A percentile compares a stretch with the other conserved stretches of the same genome.
Evolutionary conservation across 2,888 invertebrate genomes (phyloP).

Genomic region (Siphlonurus alternatus): DNA sequence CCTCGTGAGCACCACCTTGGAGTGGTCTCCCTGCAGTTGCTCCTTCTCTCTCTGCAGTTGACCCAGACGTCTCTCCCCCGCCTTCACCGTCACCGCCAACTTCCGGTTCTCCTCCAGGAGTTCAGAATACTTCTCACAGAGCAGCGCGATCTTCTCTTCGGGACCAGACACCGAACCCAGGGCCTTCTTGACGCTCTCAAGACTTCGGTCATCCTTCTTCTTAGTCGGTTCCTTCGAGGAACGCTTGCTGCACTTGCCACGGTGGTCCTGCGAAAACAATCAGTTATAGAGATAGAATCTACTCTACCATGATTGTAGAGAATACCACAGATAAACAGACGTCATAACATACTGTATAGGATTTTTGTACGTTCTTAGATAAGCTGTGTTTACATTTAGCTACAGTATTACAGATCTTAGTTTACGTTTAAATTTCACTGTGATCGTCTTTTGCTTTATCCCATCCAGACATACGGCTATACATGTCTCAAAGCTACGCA

Average conservation of each 20-base stretch:
- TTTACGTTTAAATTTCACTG: too few species aligned
- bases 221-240: neutral
- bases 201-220: conserved; percentile 39
- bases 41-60: conserved; percentile 59
- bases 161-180: conserved; percentile 32
- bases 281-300: neutral
- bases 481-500: too few species aligned
- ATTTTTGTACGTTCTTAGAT: too few species aligned
- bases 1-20: conserved; percentile 63
- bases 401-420: too few species aligned
- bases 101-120: conserved; percentile 47
- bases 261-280: too few species aligned
- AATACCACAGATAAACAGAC: too few species aligned
- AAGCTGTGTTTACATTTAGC: too few species aligned
- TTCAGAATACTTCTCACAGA: conserved; percentile 62
- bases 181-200: conserved; percentile 48
- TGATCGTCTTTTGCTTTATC: too few species aligned
- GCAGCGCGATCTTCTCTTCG: conserved; percentile 49
- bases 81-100: conserved; percentile 20
- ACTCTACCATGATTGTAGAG: neutral
- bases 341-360: too few species aligned
- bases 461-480: too few species aligned
- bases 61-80: conserved; percentile 40
- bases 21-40: conserved; percentile 62
- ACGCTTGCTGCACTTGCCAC: neutral